These are phyloP conservation scores for Drosophila ustulata DNA, from an alignment of 2,888 invertebrate species.

Conservation along the genomic window DNA sequence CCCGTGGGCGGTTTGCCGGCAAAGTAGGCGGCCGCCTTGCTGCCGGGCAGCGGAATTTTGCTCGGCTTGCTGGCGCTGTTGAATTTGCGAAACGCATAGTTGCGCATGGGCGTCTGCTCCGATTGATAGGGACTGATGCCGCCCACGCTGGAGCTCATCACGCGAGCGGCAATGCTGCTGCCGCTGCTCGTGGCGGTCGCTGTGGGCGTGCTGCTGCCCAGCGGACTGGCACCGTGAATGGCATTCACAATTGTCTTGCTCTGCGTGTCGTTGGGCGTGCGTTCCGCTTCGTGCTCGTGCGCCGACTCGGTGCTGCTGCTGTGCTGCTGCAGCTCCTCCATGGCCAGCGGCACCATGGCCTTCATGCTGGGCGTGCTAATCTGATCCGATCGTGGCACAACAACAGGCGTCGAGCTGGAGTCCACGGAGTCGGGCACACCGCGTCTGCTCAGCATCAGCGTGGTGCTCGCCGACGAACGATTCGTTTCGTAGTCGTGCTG, in stretches of 20 bases:
- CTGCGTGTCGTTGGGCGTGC: slow-evolving; percentile 56
- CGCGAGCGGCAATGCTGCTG: slow-evolving; percentile 64
- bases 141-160: slow-evolving; percentile 82
- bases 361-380: slow-evolving; percentile 87
- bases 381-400: slow-evolving; percentile 76
- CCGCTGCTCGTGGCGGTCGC: slow-evolving; percentile 6
- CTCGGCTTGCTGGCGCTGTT: slow-evolving; percentile 87
- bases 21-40: slow-evolving; percentile 85
- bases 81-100: slow-evolving; percentile 69
- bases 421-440: slow-evolving; percentile 72
- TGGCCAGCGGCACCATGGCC: slow-evolving; percentile 87
- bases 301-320: slow-evolving; percentile 89
- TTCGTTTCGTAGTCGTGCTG: slow-evolving; percentile 83
- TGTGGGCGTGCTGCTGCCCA: slow-evolving; percentile 63
- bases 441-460: slow-evolving; percentile 81
- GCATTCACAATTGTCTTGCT: slow-evolving; percentile 52
- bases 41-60: slow-evolving; percentile 89
- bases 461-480: slow-evolving; percentile 82
- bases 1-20: slow-evolving; percentile 88
- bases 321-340: slow-evolving; percentile 86
- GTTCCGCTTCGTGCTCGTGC: slow-evolving; percentile 85
- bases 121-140: slow-evolving; percentile 71
- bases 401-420: slow-evolving; percentile 43
- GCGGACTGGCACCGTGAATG: slow-evolving; percentile 53
- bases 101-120: slow-evolving; percentile 64